Conservation (phyloP, 2,113 vertebrate species). For the Hydropotes inermis region DNA sequence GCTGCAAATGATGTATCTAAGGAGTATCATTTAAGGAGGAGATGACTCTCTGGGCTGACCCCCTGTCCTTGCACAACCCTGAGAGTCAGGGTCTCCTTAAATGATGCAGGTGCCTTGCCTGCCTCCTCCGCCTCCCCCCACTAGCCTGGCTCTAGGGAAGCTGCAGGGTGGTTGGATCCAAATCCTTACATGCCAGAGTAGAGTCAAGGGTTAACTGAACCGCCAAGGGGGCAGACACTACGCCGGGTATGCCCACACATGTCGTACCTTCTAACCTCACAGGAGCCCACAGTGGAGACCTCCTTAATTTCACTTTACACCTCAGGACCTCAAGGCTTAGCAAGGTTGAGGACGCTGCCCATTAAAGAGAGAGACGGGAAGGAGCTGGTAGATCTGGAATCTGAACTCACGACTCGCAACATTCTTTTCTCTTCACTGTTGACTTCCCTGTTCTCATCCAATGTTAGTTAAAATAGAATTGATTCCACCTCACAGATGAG, state of each 20-base stretch:
- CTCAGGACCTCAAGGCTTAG: not conserved
- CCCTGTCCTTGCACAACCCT: not conserved
- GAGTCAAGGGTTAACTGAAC: not conserved
- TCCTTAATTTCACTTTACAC: not conserved
- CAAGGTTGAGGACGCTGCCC: not conserved
- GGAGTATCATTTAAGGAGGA: not conserved
- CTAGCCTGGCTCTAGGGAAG: not conserved
- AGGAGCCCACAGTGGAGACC: not conserved
- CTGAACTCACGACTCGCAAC: not conserved
- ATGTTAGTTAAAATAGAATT: not conserved
- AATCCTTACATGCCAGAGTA: not conserved
- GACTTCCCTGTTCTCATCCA: not conserved
- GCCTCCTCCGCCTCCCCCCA: accelerated
- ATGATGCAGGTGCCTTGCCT: not conserved
- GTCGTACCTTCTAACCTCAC: accelerated
- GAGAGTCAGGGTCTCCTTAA: not conserved
- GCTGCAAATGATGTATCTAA: not conserved
- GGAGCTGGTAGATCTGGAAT: not conserved
- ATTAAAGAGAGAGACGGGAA: not conserved
- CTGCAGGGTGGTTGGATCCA: not conserved
- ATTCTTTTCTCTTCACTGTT: not conserved
- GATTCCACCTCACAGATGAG: not conserved
- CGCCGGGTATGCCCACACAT: not conserved
- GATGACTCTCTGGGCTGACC: not conserved
- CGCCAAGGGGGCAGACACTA: not conserved